These are phyloP conservation scores for Pterois miles DNA, from an alignment of 2,797 vertebrate genomes.

Conservation along the genomic window DNA sequence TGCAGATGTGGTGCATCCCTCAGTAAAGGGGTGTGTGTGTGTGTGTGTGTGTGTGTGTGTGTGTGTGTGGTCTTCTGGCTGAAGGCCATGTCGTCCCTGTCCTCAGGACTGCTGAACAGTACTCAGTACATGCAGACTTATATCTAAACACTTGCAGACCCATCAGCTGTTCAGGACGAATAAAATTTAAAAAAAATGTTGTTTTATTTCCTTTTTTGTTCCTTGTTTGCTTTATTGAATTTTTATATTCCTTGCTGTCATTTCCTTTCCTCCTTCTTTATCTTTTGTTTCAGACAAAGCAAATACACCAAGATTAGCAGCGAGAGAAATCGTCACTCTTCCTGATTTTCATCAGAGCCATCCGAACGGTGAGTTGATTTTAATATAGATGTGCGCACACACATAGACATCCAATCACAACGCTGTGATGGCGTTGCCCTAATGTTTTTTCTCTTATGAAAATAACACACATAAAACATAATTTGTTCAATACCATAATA, in stretches of 20 bases:
- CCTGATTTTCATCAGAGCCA: constrained; percentile 70
- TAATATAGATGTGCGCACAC: constrained; percentile 83
- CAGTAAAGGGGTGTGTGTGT: constrained; percentile 18
- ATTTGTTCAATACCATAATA: constrained; percentile 27
- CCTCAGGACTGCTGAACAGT: constrained; percentile 43
- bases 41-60: not conserved
- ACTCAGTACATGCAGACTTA: constrained; percentile 37
- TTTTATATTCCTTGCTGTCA: constrained; percentile 69
- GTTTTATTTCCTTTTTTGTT: constrained; percentile 8
- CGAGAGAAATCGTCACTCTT: constrained; percentile 70
- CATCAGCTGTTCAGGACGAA: constrained; percentile 40
- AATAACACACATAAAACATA: not conserved
- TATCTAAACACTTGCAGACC: constrained; percentile 35
- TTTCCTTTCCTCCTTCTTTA: constrained; percentile 72
- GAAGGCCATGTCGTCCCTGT: constrained; percentile 26
- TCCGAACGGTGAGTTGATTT: constrained; percentile 77
- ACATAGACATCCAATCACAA: constrained; percentile 50
- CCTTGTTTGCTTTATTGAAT: constrained; percentile 51
- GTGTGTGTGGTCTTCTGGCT: constrained; percentile 48
- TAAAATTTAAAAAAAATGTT: constrained; percentile 33
- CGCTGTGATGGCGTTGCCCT: constrained; percentile 13
- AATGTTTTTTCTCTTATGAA: constrained; percentile 31
- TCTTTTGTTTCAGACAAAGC: constrained; percentile 71
- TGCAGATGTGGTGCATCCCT: constrained; percentile 33
- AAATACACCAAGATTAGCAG: constrained; percentile 68